A percentile compares a stretch with the other conserved stretches of the same genome.
These are phyloP conservation scores for Aphelenchoides fujianensis DNA, from an alignment of 1,140 invertebrate genomes.

Conservation along the genomic window DNA sequence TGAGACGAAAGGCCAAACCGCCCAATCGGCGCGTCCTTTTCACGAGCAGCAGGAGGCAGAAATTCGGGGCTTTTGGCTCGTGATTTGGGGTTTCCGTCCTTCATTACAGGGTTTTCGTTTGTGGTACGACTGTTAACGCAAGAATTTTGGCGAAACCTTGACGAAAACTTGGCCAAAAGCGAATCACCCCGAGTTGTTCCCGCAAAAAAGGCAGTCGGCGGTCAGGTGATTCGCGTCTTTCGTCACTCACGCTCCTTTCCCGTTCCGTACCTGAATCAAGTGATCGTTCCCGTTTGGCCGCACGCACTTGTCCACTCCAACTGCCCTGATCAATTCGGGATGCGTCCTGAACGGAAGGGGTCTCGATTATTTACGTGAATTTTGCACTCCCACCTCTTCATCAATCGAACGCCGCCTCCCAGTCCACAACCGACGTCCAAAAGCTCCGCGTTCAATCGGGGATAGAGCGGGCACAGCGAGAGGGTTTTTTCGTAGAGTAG, in stretches of 20 bases:
- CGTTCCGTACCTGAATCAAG: not conserved
- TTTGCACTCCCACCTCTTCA: conserved; percentile 34
- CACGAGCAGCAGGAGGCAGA: too few relatives aligned
- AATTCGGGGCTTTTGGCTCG: too few relatives aligned
- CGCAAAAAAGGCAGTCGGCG: not conserved
- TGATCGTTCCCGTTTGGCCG: not conserved
- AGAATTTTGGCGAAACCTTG: too few relatives aligned
- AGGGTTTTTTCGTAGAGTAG: conserved; percentile 40
- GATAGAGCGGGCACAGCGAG: conserved; percentile 36
- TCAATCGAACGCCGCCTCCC: conserved; percentile 41
- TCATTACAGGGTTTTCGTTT: too few relatives aligned
- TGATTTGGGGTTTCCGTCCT: too few relatives aligned
- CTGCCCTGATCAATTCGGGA: conserved; percentile 24
- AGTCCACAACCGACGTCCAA: conserved; percentile 41
- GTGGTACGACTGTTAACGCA: too few relatives aligned
- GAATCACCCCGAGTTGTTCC: not conserved
- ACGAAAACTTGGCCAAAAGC: not conserved
- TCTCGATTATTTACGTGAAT: conserved; percentile 3
- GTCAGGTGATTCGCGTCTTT: not conserved
- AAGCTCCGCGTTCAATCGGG: conserved; percentile 16
- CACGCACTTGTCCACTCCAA: conserved; percentile 29
- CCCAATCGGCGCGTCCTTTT: too few relatives aligned
- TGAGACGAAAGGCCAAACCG: too few relatives aligned
- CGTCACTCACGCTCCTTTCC: not conserved
- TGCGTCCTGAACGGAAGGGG: conserved; percentile 27